phyloP scores from a whole-genome alignment of 37 sponge, comb jelly and placozoan genomes.

The Haliclona indistincta region DNA sequence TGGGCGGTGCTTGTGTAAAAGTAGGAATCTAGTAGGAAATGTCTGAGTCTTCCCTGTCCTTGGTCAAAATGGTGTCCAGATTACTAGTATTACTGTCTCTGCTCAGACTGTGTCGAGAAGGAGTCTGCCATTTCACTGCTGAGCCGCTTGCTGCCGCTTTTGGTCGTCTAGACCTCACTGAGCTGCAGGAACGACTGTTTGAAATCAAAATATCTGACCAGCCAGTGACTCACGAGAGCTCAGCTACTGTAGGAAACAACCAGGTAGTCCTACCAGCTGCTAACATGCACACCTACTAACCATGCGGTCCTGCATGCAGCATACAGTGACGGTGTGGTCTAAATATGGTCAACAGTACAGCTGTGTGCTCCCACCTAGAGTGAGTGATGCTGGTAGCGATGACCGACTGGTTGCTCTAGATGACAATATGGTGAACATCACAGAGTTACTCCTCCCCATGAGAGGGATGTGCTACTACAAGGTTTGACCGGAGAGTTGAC shows the following conservation, averaged over 20 bases:
- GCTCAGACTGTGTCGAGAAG: no score
- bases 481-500: no score
- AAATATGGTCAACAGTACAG: constrained; percentile 39
- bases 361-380: constrained; percentile 12
- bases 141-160: no score
- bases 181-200: constrained; percentile 20
- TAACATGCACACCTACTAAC: neutral
- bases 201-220: constrained; percentile 12
- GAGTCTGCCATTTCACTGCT: no score
- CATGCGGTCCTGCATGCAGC: neutral
- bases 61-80: no score
- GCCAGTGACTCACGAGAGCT: constrained; percentile 6
- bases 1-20: no score
- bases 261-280: neutral
- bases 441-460: constrained; percentile 24
- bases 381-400: neutral
- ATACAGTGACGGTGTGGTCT: constrained; percentile 11
- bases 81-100: no score
- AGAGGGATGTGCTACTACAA: neutral
- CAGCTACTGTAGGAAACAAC: neutral
- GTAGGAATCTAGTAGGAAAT: no score
- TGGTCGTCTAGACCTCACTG: constrained; percentile 30
- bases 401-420: neutral
- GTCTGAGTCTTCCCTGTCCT: no score
- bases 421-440: neutral